Evolutionary conservation across 2,113 vertebrate species (phyloP), one percentile per base, ranked within the genome.

Genomic region (Myiozetetes cayanensis): DNA sequence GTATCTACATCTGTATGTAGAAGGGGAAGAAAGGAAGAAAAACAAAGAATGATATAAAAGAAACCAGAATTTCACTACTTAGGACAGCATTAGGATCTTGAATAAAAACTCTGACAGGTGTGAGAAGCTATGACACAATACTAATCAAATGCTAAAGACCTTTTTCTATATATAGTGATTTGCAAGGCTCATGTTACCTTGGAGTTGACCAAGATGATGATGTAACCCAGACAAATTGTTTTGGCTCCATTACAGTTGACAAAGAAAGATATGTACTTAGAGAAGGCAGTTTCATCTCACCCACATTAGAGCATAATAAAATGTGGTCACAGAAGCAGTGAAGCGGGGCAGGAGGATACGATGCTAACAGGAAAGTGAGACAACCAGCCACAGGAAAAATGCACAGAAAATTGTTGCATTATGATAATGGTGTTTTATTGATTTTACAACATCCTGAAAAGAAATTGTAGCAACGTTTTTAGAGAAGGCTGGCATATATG

Each of bases 391-490:
- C 90, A 96, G 93, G 87, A 96, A 95, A 79, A 80, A 83, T 3
- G 18, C 41, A 59, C 20, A 87, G 63, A 80, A 90, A 95, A 91
- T 39, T 23, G 68, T 11, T 92, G 44, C 82, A 92, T 96, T 96
- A 93, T 46, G 92, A 44, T 94, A 96, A 96, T 95, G 79, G 67
- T 44, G 12, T 46, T 63, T 27, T 85, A 96, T 91, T 77, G 94
- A 97, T 96, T 93, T 90, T 65, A 53, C 70, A 86, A 62, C 66
- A 92, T 94, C 86, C 65, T 78, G 68, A 9, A 44, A 86, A 90
- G 22, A 24, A 84, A 63, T 61, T 1, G 1, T 44, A 47, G 71
- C 7, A 83, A 63, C 50, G 84, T 37, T 85, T 87, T 90, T 78
- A 93, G 63, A 84, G 47, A 88, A 74, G n/a, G 31, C 33, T 78